Base-by-base conservation (phyloP, 2,888 invertebrate species). In the Strigamia crassipes region DNA sequence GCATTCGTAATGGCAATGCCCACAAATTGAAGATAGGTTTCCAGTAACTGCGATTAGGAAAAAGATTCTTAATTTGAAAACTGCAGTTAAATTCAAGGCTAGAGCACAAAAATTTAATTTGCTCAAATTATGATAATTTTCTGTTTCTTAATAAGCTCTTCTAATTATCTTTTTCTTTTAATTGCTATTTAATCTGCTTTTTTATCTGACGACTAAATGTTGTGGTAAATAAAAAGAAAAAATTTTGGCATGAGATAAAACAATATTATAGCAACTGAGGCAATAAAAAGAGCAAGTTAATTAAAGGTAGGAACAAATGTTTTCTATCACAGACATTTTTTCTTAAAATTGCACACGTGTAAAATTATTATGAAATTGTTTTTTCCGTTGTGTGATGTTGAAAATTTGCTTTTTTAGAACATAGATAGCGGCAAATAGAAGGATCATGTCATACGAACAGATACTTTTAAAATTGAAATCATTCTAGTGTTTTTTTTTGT, bases 1-100 rank as follows among this genome's bases (percentile, higher is more conserved):
- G 90, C 90, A 84, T 90, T 90, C 51, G 89, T 88, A 23, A 90
- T 87, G 27, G 90, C 90, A 81, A 90, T 90, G 0, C 90, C 89
- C 83, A 90, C 90, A 84, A 90, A 90, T 79, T 90, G 89, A 66
- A 90, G 85, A 85, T 90, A 90, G 12, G 89, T 90, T 83, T 89
- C 89, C 84, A 90, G 86, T 80, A 90, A 83, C 90, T 90, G 86
- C 5, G 27, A 2, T 2, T 87, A 38, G 18, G 31, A 42, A n/a
- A 34, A 80, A 42, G 23, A 51, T 27, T 73, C 1, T 73, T 4
- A 51, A 18, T 15, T 51, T 15, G 15, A 38, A 38, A 38, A 38
- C 4, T 27, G 27, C 3, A 27, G 3, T 38, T 38, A 6, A 38
- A 38, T 38, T 27, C 27, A 27, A 27, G 27, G 27, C 27, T 38